Evolutionary conservation across 2,888 invertebrate genomes (phyloP), one percentile per base, ranked within the genome.

Genomic region (Synergus gifuensis): DNA sequence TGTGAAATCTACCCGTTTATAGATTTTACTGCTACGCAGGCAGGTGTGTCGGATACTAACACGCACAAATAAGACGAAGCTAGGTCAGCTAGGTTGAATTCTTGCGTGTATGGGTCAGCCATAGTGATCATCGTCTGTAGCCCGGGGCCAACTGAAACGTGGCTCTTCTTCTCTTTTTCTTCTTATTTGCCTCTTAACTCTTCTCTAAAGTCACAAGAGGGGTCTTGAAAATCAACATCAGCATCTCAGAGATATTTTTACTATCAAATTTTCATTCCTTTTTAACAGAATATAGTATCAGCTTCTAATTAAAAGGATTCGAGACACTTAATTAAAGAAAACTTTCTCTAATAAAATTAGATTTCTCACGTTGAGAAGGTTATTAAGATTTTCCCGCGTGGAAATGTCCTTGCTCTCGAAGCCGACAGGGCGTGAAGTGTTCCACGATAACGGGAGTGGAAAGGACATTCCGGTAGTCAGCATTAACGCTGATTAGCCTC

Each of bases 381-480:
- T 85, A 83, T 88, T 86, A 85, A 83, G 83, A 83, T 88, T 87
- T 86, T 82, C 84, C 84, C 82, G 83, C 83, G 80, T 79, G 81
- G 79, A 84, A 85, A 80, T 86, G 84, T 86, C 86, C 86, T 87
- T 86, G 87, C 83, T 88, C 87, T 85, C 86, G 85, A 79, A 85
- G 79, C 85, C 86, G 89, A 89, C 89, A 86, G 86, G 84, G 87
- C 89, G 87, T 89, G 87, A 90, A 89, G 89, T 88, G 86, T 86
- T 87, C 83, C 81, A 84, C 83, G 90, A 90, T 89, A 90, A 89
- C 87, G 85, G 87, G 86, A 88, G 88, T 87, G 87, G 87, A 89
- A 90, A 89, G 88, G 88, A 89, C 88, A 89, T 89, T 89, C 87
- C 88, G 85, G 85, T 85, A 86, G 88, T 85, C 85, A 78, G 85